These are phyloP conservation scores for Listronotus oregonensis DNA, from an alignment of 1,140 invertebrate genomes.

Conservation along the genomic window DNA sequence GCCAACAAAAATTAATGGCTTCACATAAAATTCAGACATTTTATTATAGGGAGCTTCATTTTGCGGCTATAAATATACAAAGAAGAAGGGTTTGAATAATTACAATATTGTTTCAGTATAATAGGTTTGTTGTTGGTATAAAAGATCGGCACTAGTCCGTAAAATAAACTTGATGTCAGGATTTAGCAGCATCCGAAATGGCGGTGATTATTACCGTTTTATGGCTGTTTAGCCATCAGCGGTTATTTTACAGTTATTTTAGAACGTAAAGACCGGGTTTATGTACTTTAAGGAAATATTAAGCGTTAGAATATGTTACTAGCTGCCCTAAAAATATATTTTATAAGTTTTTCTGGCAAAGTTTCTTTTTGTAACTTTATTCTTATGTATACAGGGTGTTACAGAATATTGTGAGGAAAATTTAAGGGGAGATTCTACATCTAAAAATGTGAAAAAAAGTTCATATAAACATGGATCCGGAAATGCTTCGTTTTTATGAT, in stretches of 20 bases:
- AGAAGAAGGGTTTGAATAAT: constrained; percentile 41
- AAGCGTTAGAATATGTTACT: constrained; percentile 2
- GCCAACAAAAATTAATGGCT: constrained; percentile 36
- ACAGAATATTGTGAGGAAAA: too few relatives aligned
- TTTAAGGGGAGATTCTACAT: too few relatives aligned
- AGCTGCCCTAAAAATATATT: too few relatives aligned
- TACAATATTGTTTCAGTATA: constrained; percentile 41
- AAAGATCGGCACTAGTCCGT: constrained; percentile 41
- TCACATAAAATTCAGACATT: constrained; percentile 34
- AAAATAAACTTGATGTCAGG: constrained; percentile 39
- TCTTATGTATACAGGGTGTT: too few relatives aligned
- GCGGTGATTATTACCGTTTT: constrained; percentile 37
- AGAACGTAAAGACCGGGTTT: constrained; percentile 25
- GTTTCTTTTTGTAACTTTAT: constrained; percentile 13
- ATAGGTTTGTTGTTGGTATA: constrained; percentile 40
- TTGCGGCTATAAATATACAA: constrained; percentile 36
- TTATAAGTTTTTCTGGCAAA: too few relatives aligned
- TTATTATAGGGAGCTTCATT: constrained; percentile 30
- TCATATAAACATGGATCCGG: too few relatives aligned
- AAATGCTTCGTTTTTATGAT: too few relatives aligned
- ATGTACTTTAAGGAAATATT: constrained; percentile 10
- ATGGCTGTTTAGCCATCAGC: constrained; percentile 33
- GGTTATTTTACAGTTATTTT: constrained; percentile 39
- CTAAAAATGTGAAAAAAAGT: too few relatives aligned
- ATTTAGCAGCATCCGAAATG: constrained; percentile 35